Conservation (phyloP, 2,113 vertebrate genomes). For the Pituophis catenifer region DNA sequence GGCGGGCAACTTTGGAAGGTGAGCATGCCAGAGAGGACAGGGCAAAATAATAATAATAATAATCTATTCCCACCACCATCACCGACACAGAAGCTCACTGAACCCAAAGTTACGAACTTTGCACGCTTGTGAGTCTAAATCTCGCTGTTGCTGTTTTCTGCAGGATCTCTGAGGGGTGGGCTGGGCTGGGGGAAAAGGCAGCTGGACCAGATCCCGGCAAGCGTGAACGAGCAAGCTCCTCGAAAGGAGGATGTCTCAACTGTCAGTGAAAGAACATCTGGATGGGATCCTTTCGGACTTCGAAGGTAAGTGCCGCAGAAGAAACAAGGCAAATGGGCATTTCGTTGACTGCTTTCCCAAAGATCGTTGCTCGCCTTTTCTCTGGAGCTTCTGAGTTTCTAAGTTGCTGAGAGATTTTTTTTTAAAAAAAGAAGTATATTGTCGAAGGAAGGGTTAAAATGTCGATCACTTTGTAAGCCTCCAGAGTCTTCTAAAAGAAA, state of each 20-base stretch:
- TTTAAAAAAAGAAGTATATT: neutral
- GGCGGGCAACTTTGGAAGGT: neutral
- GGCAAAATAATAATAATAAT: too few relatives aligned
- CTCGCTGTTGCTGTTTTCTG: neutral
- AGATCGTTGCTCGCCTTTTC: neutral
- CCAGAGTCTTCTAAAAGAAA: neutral
- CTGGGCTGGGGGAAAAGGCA: neutral
- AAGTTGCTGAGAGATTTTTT: neutral
- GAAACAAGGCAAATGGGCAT: neutral
- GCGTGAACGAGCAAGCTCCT: too few relatives aligned
- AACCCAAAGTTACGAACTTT: neutral
- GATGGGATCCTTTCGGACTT: slow-evolving; percentile 83
- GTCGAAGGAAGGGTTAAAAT: neutral
- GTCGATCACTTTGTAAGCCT: neutral
- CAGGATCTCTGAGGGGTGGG: neutral
- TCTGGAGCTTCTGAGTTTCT: neutral
- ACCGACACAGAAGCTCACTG: neutral
- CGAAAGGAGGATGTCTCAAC: slow-evolving; percentile 70
- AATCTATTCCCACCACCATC: too few relatives aligned
- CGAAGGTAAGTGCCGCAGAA: slow-evolving; percentile 71
- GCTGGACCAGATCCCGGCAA: neutral
- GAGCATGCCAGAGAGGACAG: neutral
- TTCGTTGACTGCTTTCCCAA: neutral
- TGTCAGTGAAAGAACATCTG: slow-evolving; percentile 80
- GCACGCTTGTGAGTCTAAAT: too few relatives aligned